These are phyloP conservation scores for Antigone vipio DNA, from an alignment of 2,113 vertebrate genomes.

Conservation along the genomic window DNA sequence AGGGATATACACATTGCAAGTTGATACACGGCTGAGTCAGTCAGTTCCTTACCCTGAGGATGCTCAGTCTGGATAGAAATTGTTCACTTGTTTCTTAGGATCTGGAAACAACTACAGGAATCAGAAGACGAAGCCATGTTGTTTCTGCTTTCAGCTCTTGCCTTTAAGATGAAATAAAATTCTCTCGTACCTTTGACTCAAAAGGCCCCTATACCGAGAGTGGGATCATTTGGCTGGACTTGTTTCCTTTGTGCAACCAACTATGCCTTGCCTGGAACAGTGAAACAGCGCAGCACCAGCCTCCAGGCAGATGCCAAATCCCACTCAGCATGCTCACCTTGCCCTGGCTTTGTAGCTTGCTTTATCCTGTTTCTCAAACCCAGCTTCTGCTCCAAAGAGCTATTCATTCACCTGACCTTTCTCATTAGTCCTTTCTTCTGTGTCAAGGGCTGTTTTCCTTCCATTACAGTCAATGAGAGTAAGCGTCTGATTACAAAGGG, in stretches of 20 bases:
- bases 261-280: not conserved
- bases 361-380: not conserved
- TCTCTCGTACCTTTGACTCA: not conserved
- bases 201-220: not conserved
- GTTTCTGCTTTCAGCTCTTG: not conserved
- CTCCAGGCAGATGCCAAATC: not conserved
- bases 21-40: conserved; percentile 1
- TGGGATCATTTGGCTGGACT: not conserved
- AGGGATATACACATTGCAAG: not conserved
- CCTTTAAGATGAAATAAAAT: not conserved
- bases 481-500: not conserved
- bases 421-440: not conserved
- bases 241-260: not conserved
- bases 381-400: not conserved
- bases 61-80: not conserved
- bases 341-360: not conserved
- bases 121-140: not conserved
- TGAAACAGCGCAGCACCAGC: not conserved
- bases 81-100: not conserved
- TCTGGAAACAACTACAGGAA: not conserved
- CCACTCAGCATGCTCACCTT: not conserved
- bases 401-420: not conserved
- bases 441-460: not conserved
- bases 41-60: not conserved
- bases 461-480: not conserved